phyloP scores from a whole-genome alignment of 2,888 invertebrate genomes.

The Meiosimyza decipiens region DNA sequence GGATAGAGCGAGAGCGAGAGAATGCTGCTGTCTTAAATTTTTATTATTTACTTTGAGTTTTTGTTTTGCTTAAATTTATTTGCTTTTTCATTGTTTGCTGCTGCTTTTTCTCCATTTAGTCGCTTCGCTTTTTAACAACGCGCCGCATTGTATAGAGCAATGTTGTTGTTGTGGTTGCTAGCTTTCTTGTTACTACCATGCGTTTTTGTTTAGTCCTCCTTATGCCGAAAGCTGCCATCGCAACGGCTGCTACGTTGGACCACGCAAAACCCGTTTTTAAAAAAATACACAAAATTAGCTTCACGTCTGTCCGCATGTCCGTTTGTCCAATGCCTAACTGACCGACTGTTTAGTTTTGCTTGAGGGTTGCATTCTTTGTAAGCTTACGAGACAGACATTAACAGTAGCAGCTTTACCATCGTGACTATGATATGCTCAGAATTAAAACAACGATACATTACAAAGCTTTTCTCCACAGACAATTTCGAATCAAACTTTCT shows the following conservation, averaged over 20 bases:
- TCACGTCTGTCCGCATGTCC: not conserved
- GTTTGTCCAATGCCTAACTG: not conserved
- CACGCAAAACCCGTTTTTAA: constrained; percentile 30
- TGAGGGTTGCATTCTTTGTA: constrained; percentile 22
- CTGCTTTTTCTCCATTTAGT: constrained; percentile 24
- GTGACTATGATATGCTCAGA: no score
- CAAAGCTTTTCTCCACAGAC: no score
- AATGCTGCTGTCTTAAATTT: no score
- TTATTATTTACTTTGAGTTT: not conserved
- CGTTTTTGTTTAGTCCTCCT: constrained; percentile 46
- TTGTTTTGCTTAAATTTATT: constrained; percentile 3
- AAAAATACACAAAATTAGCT: constrained; percentile 34
- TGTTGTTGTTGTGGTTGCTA: constrained; percentile 29
- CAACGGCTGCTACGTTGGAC: not conserved
- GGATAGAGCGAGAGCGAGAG: no score
- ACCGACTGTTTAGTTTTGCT: constrained; percentile 3
- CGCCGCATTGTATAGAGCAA: constrained; percentile 30
- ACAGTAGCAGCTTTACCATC: no score
- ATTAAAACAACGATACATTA: no score
- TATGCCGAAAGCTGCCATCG: not conserved
- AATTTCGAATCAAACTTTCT: no score
- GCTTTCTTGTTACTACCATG: constrained; percentile 51
- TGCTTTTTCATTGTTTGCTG: constrained; percentile 8
- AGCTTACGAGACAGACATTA: not conserved
- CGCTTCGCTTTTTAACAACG: constrained; percentile 25